Conservation (phyloP, 2,797 vertebrate species). For the Acropternis orthonyx region DNA sequence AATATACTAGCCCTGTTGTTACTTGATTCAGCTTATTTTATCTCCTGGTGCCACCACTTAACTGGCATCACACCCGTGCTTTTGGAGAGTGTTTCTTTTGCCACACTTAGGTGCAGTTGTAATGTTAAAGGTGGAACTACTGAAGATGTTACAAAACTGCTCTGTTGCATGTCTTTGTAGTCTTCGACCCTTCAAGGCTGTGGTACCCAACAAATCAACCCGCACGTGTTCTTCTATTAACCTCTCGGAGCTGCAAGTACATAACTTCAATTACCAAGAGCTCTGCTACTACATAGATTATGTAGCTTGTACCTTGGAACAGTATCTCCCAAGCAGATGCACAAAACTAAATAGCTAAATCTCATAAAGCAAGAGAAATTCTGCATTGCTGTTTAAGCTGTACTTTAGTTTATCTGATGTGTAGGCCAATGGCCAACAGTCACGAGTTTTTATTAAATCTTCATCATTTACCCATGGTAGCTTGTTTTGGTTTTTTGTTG, state of each 20-base stretch:
- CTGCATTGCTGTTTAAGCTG: not conserved
- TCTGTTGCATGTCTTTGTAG: not conserved
- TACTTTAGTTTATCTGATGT: not conserved
- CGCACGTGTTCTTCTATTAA: not conserved
- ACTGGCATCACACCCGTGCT: not conserved
- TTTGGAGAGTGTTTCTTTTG: not conserved
- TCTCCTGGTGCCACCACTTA: not conserved
- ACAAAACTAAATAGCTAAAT: not conserved
- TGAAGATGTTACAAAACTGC: not conserved
- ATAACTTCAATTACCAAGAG: not conserved
- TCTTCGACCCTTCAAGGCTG: not conserved
- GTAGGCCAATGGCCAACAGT: not conserved
- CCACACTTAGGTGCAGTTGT: accelerated
- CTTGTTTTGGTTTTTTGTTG: not conserved
- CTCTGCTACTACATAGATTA: not conserved
- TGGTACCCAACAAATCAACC: not conserved
- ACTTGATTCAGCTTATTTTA: not conserved
- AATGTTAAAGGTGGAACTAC: not conserved
- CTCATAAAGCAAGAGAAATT: not conserved
- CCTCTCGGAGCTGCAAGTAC: not conserved
- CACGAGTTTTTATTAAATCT: not conserved
- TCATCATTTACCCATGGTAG: not conserved
- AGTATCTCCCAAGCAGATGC: not conserved
- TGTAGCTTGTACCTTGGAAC: not conserved
- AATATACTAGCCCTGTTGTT: not conserved